Conservation (phyloP, 2,797 vertebrate species). For the Nyctibius grandis region DNA sequence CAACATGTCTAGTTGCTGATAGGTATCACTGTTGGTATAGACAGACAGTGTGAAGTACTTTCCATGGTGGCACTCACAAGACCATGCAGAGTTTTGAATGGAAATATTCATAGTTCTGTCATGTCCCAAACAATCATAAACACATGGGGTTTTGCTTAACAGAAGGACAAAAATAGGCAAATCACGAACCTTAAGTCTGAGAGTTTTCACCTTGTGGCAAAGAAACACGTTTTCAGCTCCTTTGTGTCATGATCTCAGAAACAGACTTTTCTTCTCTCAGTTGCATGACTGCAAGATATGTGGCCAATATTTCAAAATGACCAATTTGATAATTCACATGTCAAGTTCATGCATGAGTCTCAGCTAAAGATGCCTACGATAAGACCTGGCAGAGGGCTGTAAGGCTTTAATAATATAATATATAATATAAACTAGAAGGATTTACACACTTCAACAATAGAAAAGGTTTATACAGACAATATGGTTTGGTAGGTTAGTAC, state of each 20-base stretch:
- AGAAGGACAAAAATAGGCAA: background rate
- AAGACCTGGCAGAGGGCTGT: background rate
- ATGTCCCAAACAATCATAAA: background rate
- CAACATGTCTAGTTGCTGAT: background rate
- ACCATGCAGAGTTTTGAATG: background rate
- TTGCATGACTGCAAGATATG: background rate
- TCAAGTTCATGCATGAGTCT: background rate
- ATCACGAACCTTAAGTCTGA: background rate
- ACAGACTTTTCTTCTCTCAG: background rate
- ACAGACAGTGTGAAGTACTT: background rate
- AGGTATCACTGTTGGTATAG: background rate
- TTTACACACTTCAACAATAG: background rate
- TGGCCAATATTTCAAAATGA: background rate
- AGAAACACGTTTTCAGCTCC: background rate
- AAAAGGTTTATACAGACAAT: background rate
- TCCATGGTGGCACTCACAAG: background rate
- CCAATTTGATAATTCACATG: background rate
- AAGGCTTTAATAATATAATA: background rate
- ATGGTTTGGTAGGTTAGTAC: background rate
- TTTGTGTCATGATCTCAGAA: background rate
- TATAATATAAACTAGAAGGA: too few relatives aligned
- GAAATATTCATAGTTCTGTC: background rate
- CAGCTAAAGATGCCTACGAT: background rate
- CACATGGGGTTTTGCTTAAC: background rate
- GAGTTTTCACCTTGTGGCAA: background rate